Evolutionary conservation across 2,888 invertebrate species (phyloP), one percentile per base, ranked within the genome.

Genomic region (Cactoblastis cactorum): DNA sequence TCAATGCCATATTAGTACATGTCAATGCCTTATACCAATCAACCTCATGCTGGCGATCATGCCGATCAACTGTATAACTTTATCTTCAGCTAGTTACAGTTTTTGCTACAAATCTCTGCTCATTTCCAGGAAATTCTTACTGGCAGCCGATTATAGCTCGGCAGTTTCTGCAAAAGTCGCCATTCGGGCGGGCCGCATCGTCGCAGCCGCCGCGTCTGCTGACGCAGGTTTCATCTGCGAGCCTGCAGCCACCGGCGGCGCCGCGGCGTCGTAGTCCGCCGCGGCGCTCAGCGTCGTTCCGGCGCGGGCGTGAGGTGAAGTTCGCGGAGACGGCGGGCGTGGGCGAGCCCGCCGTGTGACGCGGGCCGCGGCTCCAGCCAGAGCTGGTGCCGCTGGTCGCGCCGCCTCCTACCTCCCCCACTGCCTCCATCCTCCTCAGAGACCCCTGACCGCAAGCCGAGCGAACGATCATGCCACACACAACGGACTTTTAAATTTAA

Each of bases 91-190:
- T n/a, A n/a, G n/a, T n/a, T n/a, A n/a, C n/a, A n/a, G n/a, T n/a
- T n/a, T n/a, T n/a, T n/a, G n/a, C 11, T 33, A 11, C 33, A 14
- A 6, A 11, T 24, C 54, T 39, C 18, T 45, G 19, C 11, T 33
- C 2, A 28, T 43, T 62, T 60, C 9, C 76, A 84, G 86, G 77
- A 28, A 76, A 67, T 52, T 92, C 92, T 45, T 90, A 91, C 65
- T 94, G 94, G 94, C 91, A 92, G 52, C 94, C 94, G 4, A 77
- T 94, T 54, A 92, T 93, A 45, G 94, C 94, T 22, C 93, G 92
- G 53, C 95, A 94, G 77, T 94, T 94, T 72, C 92, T 94, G 14
- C 90, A 91, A 17, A 91, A 91, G 56, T 94, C 94, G 43, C 94
- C 94, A 49, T 94, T 94, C 81, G 74, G 78, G 18, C 80, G 80